phyloP scores from a whole-genome alignment of 2,797 vertebrate genomes.

The Trachops cirrhosus region DNA sequence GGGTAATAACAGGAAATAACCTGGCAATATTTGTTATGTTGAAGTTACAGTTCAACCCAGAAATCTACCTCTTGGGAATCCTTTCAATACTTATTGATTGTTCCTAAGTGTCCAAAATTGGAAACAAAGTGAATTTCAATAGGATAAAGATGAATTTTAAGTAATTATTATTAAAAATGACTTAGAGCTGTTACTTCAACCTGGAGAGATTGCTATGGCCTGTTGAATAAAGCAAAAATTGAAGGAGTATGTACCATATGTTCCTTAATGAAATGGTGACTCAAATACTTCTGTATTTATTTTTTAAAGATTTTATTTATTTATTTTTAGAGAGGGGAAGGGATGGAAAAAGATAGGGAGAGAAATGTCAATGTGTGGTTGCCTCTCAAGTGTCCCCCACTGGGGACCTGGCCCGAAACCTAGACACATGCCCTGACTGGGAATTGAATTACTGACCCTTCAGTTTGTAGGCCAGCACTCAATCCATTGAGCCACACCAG shows the following conservation, averaged over 20 bases:
- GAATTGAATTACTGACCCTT: too few species aligned
- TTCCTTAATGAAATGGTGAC: not conserved
- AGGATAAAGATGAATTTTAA: not conserved
- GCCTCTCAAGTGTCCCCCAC: too few species aligned
- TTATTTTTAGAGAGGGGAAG: too few species aligned
- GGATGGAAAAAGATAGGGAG: too few species aligned
- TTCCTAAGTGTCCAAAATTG: not conserved
- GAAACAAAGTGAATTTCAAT: not conserved
- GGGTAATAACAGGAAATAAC: not conserved
- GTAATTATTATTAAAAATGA: slow-evolving; percentile 24
- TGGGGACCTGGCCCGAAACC: too few species aligned
- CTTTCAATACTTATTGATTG: not conserved
- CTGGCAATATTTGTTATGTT: not conserved
- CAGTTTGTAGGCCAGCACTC: too few species aligned
- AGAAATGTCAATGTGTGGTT: too few species aligned
- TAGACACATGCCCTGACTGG: too few species aligned
- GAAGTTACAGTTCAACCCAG: not conserved
- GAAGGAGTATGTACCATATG: not conserved
- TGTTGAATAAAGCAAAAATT: not conserved
- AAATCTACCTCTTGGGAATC: not conserved
- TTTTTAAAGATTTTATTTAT: not conserved
- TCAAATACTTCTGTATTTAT: not conserved
- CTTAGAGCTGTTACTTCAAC: not conserved
- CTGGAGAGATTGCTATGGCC: not conserved
- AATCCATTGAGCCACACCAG: too few species aligned